Evolutionary conservation across 2,888 invertebrate species (phyloP).

Genomic region (Tetragnatha montana): DNA sequence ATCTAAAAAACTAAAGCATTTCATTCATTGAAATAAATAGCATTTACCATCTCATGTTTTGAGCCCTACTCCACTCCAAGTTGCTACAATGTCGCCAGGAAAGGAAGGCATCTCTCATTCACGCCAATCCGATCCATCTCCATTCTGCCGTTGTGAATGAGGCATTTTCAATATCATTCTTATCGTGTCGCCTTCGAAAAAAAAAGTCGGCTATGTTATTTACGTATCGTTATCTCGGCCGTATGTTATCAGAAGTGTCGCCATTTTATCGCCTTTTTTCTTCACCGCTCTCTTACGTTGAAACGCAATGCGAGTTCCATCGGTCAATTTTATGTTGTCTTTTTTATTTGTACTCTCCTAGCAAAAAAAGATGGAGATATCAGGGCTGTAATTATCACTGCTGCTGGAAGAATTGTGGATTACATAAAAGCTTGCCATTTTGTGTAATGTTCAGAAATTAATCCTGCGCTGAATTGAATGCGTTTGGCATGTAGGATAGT

Average conservation of each 20-base stretch:
- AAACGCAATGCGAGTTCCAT: slow-evolving; percentile 16
- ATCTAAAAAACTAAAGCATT: too few species aligned
- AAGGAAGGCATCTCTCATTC: not conserved
- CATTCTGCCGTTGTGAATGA: not conserved
- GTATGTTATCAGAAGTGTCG: slow-evolving; percentile 55
- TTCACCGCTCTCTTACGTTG: slow-evolving; percentile 30
- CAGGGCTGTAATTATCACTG: too few species aligned
- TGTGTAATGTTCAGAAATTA: too few species aligned
- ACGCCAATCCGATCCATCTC: not conserved
- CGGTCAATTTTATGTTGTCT: slow-evolving; percentile 17
- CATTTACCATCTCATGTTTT: too few species aligned
- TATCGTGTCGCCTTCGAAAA: slow-evolving; percentile 8
- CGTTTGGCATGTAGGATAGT: too few species aligned
- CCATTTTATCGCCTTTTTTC: slow-evolving; percentile 53
- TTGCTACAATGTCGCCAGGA: not conserved
- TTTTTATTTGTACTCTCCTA: not conserved
- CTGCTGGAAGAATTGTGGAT: too few species aligned
- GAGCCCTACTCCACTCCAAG: not conserved
- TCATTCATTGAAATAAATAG: too few species aligned
- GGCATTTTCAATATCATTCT: not conserved
- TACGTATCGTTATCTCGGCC: slow-evolving; percentile 13
- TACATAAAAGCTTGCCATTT: too few species aligned
- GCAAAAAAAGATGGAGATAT: too few species aligned
- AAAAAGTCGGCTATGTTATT: not conserved
- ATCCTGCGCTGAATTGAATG: too few species aligned